These are phyloP conservation scores for Platichthys stellatus DNA, from an alignment of 2,113 vertebrate genomes.

Conservation along the genomic window DNA sequence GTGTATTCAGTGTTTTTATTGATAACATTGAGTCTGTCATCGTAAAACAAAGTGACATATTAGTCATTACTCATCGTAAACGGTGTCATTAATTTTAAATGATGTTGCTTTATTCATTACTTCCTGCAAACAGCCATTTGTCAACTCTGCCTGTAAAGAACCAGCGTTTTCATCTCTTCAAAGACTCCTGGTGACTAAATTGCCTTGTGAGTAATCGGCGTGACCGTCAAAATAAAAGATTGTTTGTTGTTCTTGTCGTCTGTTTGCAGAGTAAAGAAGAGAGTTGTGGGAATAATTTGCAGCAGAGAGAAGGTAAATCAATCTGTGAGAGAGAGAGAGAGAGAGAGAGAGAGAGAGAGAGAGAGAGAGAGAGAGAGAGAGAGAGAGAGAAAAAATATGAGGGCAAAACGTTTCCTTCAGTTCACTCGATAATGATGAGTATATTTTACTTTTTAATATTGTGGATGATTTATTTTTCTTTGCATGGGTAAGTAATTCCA, in stretches of 20 bases:
- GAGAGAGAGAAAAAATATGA: background rate
- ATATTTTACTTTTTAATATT: too few species aligned
- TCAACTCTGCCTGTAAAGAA: constrained; percentile 39
- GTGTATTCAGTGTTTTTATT: background rate
- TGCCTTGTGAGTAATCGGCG: constrained; percentile 23
- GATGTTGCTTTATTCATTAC: constrained; percentile 34
- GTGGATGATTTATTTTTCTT: too few species aligned
- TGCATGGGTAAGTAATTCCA: background rate
- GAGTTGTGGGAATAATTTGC: constrained; percentile 32
- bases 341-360: too few species aligned
- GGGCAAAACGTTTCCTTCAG: too few species aligned
- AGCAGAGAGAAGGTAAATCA: constrained; percentile 21
- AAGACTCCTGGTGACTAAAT: constrained; percentile 18
- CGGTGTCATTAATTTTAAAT: constrained; percentile 1
- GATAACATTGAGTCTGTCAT: background rate
- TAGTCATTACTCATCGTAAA: constrained; percentile 6
- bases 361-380: background rate
- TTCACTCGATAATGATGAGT: background rate
- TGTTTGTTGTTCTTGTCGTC: constrained; percentile 26
- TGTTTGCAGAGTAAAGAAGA: background rate
- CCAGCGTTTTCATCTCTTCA: constrained; percentile 2
- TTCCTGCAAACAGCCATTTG: constrained; percentile 29
- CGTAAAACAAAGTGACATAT: background rate
- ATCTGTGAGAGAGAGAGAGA: background rate
- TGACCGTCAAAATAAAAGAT: constrained; percentile 15